phyloP scores from a whole-genome alignment of 2,888 invertebrate species.

The Epirrita christyi region DNA sequence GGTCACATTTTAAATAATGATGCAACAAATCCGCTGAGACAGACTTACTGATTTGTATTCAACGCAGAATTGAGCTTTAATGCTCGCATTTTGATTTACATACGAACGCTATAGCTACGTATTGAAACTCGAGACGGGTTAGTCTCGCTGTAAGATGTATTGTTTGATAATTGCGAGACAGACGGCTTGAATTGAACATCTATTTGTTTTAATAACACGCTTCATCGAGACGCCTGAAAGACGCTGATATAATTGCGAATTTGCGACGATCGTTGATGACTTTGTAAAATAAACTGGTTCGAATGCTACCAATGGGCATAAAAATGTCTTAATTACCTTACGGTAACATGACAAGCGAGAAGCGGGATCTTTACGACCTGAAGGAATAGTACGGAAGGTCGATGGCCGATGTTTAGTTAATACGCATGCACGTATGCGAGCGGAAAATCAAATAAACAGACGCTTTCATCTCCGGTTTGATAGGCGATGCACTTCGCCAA shows the following conservation, averaged over 20 bases:
- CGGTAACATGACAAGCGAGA: constrained; percentile 38
- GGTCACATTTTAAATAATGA: constrained; percentile 41
- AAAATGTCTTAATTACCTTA: constrained; percentile 40
- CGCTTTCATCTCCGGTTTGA: constrained; percentile 79
- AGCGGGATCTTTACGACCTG: constrained; percentile 54
- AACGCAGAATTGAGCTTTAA: constrained; percentile 43
- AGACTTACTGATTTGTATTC: constrained; percentile 43
- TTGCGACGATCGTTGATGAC: constrained; percentile 13
- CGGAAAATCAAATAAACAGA: constrained; percentile 81
- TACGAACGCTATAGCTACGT: constrained; percentile 39
- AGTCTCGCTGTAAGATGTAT: constrained; percentile 59
- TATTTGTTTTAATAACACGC: constrained; percentile 72
- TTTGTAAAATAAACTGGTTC: constrained; percentile 25
- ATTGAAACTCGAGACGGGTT: constrained; percentile 44
- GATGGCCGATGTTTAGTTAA: constrained; percentile 67
- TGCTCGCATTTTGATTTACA: constrained; percentile 42
- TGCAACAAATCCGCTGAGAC: constrained; percentile 41
- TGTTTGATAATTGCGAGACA: constrained; percentile 67
- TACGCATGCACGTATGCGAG: constrained; percentile 61
- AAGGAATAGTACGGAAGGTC: constrained; percentile 59
- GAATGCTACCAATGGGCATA: constrained; percentile 34
- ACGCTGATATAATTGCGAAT: constrained; percentile 29
- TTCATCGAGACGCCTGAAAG: constrained; percentile 40
- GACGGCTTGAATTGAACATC: constrained; percentile 51
- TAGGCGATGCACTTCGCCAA: constrained; percentile 76